A percentile compares a stretch with the other conserved stretches of the same genome.
phyloP scores from a whole-genome alignment of 37 sponge, comb jelly and placozoan genomes.

The Cliona cf. orientalis region DNA sequence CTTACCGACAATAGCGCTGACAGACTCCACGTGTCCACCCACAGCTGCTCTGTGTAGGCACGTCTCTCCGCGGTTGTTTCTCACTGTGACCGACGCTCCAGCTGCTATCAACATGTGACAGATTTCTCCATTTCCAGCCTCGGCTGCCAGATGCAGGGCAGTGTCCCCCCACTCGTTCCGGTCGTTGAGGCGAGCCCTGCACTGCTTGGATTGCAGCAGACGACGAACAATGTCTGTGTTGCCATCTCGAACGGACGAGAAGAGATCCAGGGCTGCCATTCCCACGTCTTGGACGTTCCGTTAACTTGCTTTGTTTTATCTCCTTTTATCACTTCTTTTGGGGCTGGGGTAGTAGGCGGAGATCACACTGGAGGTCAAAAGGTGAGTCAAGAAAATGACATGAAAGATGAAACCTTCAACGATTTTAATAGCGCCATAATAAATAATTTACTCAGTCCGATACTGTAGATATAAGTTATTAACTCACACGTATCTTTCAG shows the following conservation, averaged over 20 bases:
- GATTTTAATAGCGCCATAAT: too few relatives aligned
- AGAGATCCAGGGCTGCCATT: conserved; percentile 63
- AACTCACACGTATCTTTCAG: too few relatives aligned
- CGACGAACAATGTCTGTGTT: conserved; percentile 56
- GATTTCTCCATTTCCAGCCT: conserved; percentile 68
- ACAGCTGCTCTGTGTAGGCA: conserved; percentile 78
- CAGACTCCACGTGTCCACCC: conserved; percentile 54
- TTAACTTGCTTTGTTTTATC: too few relatives aligned
- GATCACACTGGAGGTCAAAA: too few relatives aligned
- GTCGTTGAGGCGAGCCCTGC: conserved; percentile 55
- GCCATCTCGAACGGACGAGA: conserved; percentile 67
- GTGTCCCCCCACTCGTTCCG: conserved; percentile 84
- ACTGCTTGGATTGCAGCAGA: conserved; percentile 34
- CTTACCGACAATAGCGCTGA: conserved; percentile 65
- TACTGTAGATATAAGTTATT: too few relatives aligned
- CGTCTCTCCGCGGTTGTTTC: conserved; percentile 81
- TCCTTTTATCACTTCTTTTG: too few relatives aligned
- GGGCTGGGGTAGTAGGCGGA: too few relatives aligned
- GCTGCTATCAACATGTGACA: conserved; percentile 77
- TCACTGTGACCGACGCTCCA: conserved; percentile 71
- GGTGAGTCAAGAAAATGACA: too few relatives aligned
- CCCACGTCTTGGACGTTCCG: too few relatives aligned
- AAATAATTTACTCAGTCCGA: too few relatives aligned
- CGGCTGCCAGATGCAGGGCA: conserved; percentile 74
- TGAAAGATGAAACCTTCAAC: too few relatives aligned